Base-by-base conservation (phyloP, 2,888 invertebrate species). In the Helicoverpa assulta region DNA sequence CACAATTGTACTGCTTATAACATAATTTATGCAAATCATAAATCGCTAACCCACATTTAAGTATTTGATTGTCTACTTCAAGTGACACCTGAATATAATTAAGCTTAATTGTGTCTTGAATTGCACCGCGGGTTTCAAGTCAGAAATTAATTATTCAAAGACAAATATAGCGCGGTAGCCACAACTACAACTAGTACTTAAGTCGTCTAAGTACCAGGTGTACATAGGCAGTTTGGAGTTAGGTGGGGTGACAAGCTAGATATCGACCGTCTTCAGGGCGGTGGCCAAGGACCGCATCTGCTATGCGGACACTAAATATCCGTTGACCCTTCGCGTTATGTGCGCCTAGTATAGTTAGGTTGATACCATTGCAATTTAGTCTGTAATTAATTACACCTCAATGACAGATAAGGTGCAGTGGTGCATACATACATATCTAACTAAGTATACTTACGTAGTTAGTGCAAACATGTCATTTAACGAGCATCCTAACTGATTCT, bases 231-330 rank as follows among this genome's bases (percentile, higher is more conserved):
- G 90, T 88, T 90, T 90, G 92, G 90, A 91, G 92, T 89, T 92
- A 91, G 91, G 93, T 92, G 93, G 94, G 94, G 94, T 93, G 94
- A 92, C 93, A 90, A 88, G 77, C 81, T 83, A 83, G 90, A 87
- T 95, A 95, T 95, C 95, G 95, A 95, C 95, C 95, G 95, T 95
- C 95, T 95, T 95, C 79, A 92, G 93, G 94, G 93, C 92, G 93
- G 91, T 91, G 93, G 92, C 94, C 92, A 94, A 95, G 94, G 93
- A 94, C 93, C 93, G 93, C 94, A 94, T 94, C 94, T 93, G 94
- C 93, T 93, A 93, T 92, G 93, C 93, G 93, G 92, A 91, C 92
- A 93, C 94, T 94, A 93, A 94, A 93, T 94, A 95, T 94, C 92
- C 94, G 92, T 94, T 94, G 95, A 95, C 94, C 95, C 93, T 93